phyloP scores from a whole-genome alignment of 35 echinoderm and acorn worm species.

The Amphiura filiformis region DNA sequence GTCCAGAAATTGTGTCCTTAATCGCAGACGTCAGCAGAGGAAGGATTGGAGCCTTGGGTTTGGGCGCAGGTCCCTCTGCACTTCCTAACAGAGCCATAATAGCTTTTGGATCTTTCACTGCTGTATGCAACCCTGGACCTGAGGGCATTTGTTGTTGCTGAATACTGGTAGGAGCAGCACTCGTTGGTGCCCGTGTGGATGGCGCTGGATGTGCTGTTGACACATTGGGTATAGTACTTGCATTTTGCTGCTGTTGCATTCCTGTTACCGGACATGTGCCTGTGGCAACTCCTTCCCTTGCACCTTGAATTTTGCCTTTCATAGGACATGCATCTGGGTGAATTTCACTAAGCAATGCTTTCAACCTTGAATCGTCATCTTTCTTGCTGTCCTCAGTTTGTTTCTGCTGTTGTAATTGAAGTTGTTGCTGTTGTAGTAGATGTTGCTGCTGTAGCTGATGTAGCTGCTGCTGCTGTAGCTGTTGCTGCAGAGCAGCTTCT shows the following conservation, averaged over 20 bases:
- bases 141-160: background rate
- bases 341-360: constrained; percentile 59
- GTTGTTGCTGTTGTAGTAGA: no score
- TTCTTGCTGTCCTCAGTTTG: constrained; percentile 9
- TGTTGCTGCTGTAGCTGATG: no score
- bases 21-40: background rate
- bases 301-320: background rate
- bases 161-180: background rate
- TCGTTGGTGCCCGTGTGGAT: background rate
- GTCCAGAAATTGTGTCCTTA: background rate
- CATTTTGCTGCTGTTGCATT: background rate
- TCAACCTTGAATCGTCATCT: constrained; percentile 60
- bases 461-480: no score
- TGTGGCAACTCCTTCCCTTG: background rate
- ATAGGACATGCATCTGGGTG: constrained; percentile 14
- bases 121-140: background rate
- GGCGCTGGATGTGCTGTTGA: background rate
- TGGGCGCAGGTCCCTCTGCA: background rate
- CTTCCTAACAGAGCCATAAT: background rate
- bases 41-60: background rate
- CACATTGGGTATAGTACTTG: background rate
- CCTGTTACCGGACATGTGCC: background rate
- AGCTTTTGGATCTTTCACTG: background rate
- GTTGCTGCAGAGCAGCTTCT: background rate
- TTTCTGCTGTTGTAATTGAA: no score